Conservation (phyloP, 2,797 vertebrate species). For the Typhlichthys subterraneus region DNA sequence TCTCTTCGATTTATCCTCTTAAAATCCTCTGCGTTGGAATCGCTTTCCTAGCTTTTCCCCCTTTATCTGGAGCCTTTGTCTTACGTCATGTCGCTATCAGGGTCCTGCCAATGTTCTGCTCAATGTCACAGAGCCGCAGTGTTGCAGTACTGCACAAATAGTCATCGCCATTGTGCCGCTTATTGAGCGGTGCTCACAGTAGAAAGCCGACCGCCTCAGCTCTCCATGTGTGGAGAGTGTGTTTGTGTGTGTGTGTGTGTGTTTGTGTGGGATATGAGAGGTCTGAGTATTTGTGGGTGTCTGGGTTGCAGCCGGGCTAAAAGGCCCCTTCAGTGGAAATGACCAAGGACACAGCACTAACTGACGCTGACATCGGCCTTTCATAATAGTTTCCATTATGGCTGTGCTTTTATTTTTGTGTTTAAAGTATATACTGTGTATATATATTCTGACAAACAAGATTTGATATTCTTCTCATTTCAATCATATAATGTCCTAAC, state of each 20-base stretch:
- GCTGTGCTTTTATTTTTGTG: slow-evolving; percentile 6
- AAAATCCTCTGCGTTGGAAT: not conserved
- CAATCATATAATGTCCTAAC: no score
- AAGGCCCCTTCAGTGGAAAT: slow-evolving; percentile 54
- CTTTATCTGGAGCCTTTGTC: slow-evolving; percentile 48
- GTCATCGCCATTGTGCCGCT: slow-evolving; percentile 29
- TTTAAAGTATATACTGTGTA: not conserved
- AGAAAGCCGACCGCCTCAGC: not conserved
- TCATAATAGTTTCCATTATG: slow-evolving; percentile 15
- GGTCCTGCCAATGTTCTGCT: slow-evolving; percentile 46
- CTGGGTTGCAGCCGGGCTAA: slow-evolving; percentile 61
- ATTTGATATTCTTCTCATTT: no score
- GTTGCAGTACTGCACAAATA: slow-evolving; percentile 56
- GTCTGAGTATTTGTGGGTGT: slow-evolving; percentile 45
- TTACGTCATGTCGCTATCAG: slow-evolving; percentile 44
- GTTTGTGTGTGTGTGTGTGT: slow-evolving; percentile 6
- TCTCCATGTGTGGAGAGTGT: slow-evolving; percentile 12
- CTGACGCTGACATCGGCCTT: slow-evolving; percentile 35
- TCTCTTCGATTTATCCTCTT: not conserved
- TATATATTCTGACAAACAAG: no score
- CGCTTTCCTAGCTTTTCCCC: slow-evolving; percentile 19
- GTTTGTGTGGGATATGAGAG: not conserved
- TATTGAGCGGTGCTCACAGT: slow-evolving; percentile 32
- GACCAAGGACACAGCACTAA: slow-evolving; percentile 49
- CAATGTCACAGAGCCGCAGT: slow-evolving; percentile 66